Evolutionary conservation across 1,140 invertebrate genomes (phyloP).

Genomic region (Pseudomyrmex pallidus): DNA sequence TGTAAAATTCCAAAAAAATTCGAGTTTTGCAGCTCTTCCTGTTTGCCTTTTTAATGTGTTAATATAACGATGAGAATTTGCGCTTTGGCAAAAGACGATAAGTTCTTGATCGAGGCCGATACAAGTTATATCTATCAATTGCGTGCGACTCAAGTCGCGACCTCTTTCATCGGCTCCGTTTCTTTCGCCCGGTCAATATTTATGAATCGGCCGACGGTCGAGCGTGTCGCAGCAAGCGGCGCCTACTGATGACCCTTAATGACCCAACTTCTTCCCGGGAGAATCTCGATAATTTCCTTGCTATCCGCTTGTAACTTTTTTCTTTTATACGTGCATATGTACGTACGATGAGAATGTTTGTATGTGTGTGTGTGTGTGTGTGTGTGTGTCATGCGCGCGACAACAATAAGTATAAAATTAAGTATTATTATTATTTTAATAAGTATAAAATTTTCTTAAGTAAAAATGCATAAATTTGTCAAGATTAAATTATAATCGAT

Average conservation of each 20-base stretch:
- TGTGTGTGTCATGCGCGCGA: neutral
- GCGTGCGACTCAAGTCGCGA: neutral
- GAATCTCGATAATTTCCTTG: constrained; percentile 45
- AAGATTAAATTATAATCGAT: neutral
- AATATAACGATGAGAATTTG: too few species aligned
- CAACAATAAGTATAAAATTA: neutral
- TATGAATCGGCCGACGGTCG: constrained; percentile 61
- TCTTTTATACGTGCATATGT: neutral
- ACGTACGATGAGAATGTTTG: constrained; percentile 2
- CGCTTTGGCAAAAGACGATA: neutral
- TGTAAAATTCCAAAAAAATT: neutral
- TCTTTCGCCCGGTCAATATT: constrained; percentile 53
- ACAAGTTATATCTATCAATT: neutral
- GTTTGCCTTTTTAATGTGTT: too few species aligned
- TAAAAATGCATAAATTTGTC: constrained; percentile 16
- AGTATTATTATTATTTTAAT: too few species aligned
- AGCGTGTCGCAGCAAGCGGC: constrained; percentile 33
- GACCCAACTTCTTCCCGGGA: constrained; percentile 29
- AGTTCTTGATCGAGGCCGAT: neutral
- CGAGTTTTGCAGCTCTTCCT: neutral
- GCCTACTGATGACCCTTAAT: constrained; percentile 37
- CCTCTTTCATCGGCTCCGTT: constrained; percentile 31
- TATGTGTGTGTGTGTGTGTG: too few species aligned
- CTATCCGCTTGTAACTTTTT: constrained; percentile 25
- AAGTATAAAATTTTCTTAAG: neutral